Evolutionary conservation across 2,888 invertebrate genomes (phyloP).

Genomic region (Erebia aethiops): DNA sequence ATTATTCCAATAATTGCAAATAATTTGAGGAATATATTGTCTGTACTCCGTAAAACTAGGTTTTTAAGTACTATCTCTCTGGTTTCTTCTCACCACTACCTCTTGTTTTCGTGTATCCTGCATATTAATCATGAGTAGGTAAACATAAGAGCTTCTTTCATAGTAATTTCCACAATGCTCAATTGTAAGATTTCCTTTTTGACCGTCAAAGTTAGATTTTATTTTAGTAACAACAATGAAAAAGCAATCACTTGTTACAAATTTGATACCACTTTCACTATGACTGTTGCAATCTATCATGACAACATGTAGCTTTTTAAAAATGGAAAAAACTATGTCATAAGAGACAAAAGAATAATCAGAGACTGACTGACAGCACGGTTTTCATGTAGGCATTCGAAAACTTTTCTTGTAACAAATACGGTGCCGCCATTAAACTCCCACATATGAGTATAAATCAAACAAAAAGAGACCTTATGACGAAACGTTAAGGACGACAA

Average conservation of each 20-base stretch:
- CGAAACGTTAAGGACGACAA: not conserved
- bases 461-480: slow-evolving; percentile 19
- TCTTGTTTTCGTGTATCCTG: too few relatives aligned
- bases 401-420: slow-evolving; percentile 64
- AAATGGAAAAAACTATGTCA: slow-evolving; percentile 37
- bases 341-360: slow-evolving; percentile 64
- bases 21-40: too few relatives aligned
- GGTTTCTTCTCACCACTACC: too few relatives aligned
- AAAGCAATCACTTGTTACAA: not conserved
- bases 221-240: not conserved
- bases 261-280: not conserved
- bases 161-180: too few relatives aligned
- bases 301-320: slow-evolving; percentile 7
- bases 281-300: not conserved
- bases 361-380: slow-evolving; percentile 54
- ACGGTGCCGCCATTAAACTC: slow-evolving; percentile 26
- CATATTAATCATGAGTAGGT: too few relatives aligned
- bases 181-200: not conserved
- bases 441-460: slow-evolving; percentile 5
- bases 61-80: too few relatives aligned
- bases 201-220: not conserved
- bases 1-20: too few relatives aligned
- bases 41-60: too few relatives aligned
- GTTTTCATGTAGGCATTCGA: slow-evolving; percentile 59
- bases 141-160: too few relatives aligned